A percentile compares a stretch with the other conserved stretches of the same genome.
Conservation (phyloP, 2,113 vertebrate species). For the Melanerpes formicivorus region DNA sequence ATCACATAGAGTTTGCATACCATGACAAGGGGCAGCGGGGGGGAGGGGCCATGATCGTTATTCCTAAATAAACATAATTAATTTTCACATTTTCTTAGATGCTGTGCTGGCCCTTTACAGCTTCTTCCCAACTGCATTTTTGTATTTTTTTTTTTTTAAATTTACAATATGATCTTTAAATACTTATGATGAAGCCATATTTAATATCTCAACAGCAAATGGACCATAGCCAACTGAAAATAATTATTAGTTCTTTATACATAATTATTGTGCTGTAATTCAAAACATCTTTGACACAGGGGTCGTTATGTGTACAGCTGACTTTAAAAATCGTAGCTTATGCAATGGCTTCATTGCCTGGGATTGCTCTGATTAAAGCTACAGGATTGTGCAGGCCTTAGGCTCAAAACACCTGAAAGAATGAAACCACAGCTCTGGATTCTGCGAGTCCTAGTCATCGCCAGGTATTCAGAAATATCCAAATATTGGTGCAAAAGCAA, state of each 20-base stretch:
- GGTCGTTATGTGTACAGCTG: not conserved
- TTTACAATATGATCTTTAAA: not conserved
- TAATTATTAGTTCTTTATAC: not conserved
- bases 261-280: not conserved
- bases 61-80: not conserved
- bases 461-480: not conserved
- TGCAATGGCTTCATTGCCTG: not conserved
- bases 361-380: not conserved
- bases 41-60: not conserved
- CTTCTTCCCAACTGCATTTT: not conserved
- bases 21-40: too few relatives aligned
- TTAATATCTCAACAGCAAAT: constrained; percentile 20
- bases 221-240: not conserved
- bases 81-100: not conserved
- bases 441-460: not conserved
- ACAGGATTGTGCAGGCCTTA: not conserved
- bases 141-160: not conserved
- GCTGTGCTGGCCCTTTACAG: not conserved
- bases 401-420: not conserved
- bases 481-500: not conserved
- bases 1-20: not conserved
- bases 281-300: not conserved
- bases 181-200: constrained; percentile 14
- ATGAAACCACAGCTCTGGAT: not conserved
- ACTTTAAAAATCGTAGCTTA: not conserved